Conservation (phyloP, 2,113 vertebrate species). For the Archocentrus centrarchus region DNA sequence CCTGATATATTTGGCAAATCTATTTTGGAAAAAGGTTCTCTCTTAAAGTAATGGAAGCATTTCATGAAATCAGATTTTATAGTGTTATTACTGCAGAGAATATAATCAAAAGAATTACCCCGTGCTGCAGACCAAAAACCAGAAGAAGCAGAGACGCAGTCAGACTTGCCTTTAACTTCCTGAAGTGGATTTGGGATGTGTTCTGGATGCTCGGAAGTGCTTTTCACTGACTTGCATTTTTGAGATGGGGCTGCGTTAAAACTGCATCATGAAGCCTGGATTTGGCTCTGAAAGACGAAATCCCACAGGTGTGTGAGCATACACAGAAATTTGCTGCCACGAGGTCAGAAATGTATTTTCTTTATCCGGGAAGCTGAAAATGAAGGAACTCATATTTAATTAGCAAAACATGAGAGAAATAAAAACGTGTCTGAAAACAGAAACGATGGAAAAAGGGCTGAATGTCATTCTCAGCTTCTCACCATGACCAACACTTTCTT, state of each 20-base stretch:
- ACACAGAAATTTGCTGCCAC: no score
- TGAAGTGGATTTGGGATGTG: neutral
- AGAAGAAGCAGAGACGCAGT: neutral
- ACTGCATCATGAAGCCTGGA: neutral
- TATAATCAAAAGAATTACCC: no score
- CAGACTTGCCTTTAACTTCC: neutral
- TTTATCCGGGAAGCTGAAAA: no score
- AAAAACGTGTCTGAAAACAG: neutral
- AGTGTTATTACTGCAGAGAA: no score
- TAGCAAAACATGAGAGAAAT: neutral
- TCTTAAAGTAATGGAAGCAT: no score
- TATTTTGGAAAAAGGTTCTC: no score
- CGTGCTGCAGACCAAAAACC: neutral
- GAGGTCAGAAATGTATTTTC: no score
- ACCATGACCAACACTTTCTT: neutral
- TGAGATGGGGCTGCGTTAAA: neutral
- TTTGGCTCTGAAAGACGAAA: accelerated
- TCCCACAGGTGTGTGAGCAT: accelerated
- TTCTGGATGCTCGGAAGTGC: neutral
- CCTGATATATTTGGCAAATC: no score
- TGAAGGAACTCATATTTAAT: neutral
- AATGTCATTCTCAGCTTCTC: neutral
- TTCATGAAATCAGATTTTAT: no score
- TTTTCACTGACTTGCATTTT: neutral
- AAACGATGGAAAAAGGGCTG: neutral